Base-by-base conservation (phyloP, 1,140 invertebrate species). In the Papilio polyxenes region DNA sequence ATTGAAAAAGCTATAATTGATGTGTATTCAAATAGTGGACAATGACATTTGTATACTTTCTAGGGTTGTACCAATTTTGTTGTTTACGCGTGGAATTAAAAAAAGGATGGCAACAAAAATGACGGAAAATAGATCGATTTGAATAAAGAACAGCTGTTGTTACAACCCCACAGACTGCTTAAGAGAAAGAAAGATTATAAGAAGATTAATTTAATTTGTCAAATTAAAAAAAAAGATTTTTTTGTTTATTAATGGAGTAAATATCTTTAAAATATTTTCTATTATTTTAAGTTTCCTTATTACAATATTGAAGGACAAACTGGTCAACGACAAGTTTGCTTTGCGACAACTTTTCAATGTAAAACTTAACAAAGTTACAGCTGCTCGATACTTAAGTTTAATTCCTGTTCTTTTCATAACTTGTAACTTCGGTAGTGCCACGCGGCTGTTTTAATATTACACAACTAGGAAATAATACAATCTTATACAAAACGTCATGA, bases 1-100 rank as follows among this genome's bases (percentile, higher is more conserved):
- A 72, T 72, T 72, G 13, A 72, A 72, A 72, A 72, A 72, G 11
- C 23, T 31, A 72, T 72, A 72, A 72, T 72, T 72, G 65, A 72
- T 17, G 65, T 72, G 31, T 72, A 72, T 72, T 72, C 11, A 37
- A 72, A 72, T 72, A 5, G 37, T 72, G 65, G 11, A 72, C 65
- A 72, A 72, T 23, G 31, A 31, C 20, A 65, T 65, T 72, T 37
- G 65, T 72, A 15, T 40, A 15, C 5, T 37, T 17, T 6, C 4
- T 72, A 72, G 65, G 23, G 65, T 72, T 72, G 65, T 72, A 31
- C 37, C 31, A 72, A 72, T 15, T 72, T 40, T 72, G 15, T 56
- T 17, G 15, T 17, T 17, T 4, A 56, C 51, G 40, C 40, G 7
- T 44, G 3, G 7, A 44, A 44, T 44, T 6, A 44, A 44, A 44